These are phyloP conservation scores for Prionailurus bengalensis DNA, from an alignment of 2,113 vertebrate species.

Conservation along the genomic window DNA sequence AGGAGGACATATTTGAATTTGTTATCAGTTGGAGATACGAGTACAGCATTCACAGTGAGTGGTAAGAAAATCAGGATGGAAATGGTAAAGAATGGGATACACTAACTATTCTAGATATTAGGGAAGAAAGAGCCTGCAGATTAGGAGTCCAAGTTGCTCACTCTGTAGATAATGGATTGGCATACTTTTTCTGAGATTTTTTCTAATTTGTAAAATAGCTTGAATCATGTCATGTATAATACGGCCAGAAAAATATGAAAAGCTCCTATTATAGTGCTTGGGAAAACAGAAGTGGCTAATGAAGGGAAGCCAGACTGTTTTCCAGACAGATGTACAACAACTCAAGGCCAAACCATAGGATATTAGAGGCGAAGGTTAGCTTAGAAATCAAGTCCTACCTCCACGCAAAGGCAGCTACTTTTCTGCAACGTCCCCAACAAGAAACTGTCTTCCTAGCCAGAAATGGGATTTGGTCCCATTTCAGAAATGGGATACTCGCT, in stretches of 20 bases:
- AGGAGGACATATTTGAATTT: background rate
- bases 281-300: background rate
- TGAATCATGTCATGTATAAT: background rate
- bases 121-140: background rate
- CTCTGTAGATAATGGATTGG: background rate
- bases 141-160: background rate
- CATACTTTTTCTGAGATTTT: background rate
- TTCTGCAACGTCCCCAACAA: background rate
- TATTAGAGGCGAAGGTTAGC: too few relatives aligned
- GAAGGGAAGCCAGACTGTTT: background rate
- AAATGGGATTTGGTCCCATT: too few relatives aligned
- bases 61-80: background rate
- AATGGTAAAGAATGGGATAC: background rate
- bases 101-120: background rate
- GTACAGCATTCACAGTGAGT: background rate
- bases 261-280: background rate
- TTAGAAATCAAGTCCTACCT: background rate
- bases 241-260: background rate
- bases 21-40: background rate
- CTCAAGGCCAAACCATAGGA: too few relatives aligned
- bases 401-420: background rate
- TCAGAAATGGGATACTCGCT: background rate
- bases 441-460: background rate
- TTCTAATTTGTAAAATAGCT: background rate
- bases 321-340: background rate